phyloP scores from a whole-genome alignment of 2,888 invertebrate species.

The Folsomia candida region DNA sequence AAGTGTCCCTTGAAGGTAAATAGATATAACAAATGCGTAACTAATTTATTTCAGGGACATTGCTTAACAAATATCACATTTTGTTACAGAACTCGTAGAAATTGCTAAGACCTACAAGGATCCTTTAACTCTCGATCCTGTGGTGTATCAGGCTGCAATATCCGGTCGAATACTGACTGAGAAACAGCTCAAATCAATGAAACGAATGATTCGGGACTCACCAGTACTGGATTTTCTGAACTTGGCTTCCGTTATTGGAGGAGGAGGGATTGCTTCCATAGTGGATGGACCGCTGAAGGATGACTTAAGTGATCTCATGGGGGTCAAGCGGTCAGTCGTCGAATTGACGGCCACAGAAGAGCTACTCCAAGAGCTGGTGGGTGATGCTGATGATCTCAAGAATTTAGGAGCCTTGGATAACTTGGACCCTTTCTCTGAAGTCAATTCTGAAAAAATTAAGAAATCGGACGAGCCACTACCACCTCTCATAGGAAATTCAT shows the following conservation, averaged over 20 bases:
- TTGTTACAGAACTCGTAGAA: background rate
- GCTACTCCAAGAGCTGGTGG: constrained; percentile 4
- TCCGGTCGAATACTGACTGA: background rate
- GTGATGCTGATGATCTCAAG: constrained; percentile 13
- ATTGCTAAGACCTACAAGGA: constrained; percentile 10
- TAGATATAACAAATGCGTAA: background rate
- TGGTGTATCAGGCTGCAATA: background rate
- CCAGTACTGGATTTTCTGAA: constrained; percentile 1
- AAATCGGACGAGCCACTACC: background rate
- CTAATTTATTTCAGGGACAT: background rate
- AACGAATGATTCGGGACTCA: constrained; percentile 7
- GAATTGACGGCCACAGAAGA: background rate
- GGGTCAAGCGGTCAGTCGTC: background rate
- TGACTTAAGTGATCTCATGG: background rate
- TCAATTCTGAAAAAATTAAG: background rate
- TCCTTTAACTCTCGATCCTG: background rate
- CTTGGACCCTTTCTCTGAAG: constrained; percentile 1
- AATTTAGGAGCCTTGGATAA: background rate
- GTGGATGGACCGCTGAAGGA: background rate
- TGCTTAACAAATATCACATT: too few relatives aligned
- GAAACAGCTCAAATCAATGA: background rate
- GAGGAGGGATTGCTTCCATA: background rate
- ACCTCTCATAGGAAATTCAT: background rate
- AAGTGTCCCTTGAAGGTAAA: background rate
- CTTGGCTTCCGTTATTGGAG: background rate